A percentile compares a stretch with the other conserved stretches of the same genome.
Evolutionary conservation across 2,113 vertebrate species (phyloP).

Genomic region (Rhabdomys dilectus): DNA sequence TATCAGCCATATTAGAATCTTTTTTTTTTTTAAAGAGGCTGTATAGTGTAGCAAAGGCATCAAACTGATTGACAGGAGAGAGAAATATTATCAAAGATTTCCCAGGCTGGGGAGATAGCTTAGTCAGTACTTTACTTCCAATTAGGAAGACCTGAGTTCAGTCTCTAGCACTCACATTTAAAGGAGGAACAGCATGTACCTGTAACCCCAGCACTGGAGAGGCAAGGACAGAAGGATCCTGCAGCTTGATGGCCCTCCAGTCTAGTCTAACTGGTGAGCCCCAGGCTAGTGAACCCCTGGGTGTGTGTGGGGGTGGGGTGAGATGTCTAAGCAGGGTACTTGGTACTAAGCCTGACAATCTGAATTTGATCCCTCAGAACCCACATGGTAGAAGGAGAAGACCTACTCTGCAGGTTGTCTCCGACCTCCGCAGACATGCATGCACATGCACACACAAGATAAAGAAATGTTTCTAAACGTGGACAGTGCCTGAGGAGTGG

Average conservation of each 20-base stretch:
- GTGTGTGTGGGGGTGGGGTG: background rate
- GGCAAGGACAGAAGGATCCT: background rate
- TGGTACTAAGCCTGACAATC: background rate
- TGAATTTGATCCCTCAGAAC: background rate
- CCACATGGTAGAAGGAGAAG: background rate
- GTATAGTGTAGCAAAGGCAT: background rate
- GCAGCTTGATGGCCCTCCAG: background rate
- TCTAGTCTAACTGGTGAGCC: background rate
- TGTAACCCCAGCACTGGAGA: background rate
- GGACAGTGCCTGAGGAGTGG: background rate
- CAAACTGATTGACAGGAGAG: background rate
- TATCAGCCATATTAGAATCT: background rate
- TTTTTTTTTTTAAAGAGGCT: background rate
- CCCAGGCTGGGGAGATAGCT: background rate
- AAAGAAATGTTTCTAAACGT: background rate
- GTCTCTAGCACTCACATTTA: background rate
- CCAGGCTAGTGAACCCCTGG: background rate
- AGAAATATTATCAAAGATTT: background rate
- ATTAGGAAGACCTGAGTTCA: background rate
- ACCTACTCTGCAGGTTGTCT: background rate
- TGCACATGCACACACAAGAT: background rate
- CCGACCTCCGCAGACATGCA: background rate
- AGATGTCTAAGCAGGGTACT: too few relatives aligned
- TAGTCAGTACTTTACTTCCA: background rate
- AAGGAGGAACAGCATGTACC: too few relatives aligned